These are phyloP conservation scores for Drosophila quinaria DNA, from an alignment of 2,888 invertebrate genomes.

Conservation along the genomic window DNA sequence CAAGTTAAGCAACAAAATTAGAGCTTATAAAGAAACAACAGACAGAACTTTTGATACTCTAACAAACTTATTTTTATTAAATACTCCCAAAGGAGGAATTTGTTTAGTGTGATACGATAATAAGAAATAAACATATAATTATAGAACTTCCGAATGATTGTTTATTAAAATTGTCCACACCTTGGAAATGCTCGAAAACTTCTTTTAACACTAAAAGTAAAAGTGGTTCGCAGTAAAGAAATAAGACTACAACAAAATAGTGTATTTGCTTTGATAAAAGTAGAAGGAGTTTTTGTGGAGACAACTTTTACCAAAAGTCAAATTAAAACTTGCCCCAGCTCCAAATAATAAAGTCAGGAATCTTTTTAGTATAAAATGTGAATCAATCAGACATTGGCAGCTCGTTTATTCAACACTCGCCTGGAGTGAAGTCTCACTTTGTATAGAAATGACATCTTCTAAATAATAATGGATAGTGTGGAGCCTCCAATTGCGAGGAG, in stretches of 20 bases:
- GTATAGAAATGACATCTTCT: neutral
- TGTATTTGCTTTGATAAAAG: neutral
- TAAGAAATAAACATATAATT: no score
- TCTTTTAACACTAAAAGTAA: no score
- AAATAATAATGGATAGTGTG: constrained; percentile 30
- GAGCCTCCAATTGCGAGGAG: constrained; percentile 61
- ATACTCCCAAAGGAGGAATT: neutral
- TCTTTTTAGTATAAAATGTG: constrained; percentile 57
- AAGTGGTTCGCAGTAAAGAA: no score
- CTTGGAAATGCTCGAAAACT: no score
- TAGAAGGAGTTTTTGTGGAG: neutral
- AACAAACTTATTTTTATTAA: neutral
- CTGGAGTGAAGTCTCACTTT: constrained; percentile 13
- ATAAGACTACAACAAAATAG: neutral
- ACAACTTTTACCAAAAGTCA: constrained; percentile 61
- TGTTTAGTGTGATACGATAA: neutral
- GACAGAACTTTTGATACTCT: constrained; percentile 10
- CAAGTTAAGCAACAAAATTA: constrained; percentile 39
- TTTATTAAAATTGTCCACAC: neutral
- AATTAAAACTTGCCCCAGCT: constrained; percentile 19
- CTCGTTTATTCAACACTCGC: constrained; percentile 37
- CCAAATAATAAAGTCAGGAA: constrained; percentile 7
- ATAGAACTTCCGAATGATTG: no score
- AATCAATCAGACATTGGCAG: constrained; percentile 2
- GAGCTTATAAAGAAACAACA: neutral